Evolutionary conservation across 1,140 invertebrate species (phyloP).

Genomic region (Sminthurides bifidus): DNA sequence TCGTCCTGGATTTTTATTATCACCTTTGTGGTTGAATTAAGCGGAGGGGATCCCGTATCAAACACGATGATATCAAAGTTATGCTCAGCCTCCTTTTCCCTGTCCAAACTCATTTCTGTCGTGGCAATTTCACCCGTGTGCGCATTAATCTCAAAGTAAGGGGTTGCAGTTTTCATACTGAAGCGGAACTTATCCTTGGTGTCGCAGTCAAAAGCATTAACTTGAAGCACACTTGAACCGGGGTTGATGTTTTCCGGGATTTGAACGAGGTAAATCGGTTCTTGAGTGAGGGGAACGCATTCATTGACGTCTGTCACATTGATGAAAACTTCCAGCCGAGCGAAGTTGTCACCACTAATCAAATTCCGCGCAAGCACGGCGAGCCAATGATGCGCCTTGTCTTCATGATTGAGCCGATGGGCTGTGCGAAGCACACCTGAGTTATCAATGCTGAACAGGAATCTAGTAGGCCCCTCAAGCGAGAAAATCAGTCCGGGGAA

Average conservation of each 20-base stretch:
- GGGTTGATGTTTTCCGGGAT: conserved; percentile 43
- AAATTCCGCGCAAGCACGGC: conserved; percentile 25
- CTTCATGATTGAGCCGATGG: conserved; percentile 21
- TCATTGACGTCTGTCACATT: conserved; percentile 47
- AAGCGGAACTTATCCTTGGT: conserved; percentile 37
- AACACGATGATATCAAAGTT: conserved; percentile 50
- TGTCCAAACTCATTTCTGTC: conserved; percentile 64
- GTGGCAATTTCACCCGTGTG: conserved; percentile 79
- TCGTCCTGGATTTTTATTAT: conserved; percentile 53
- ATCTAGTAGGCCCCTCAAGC: conserved; percentile 22
- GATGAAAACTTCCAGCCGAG: conserved; percentile 40
- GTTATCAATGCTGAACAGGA: conserved; percentile 24
- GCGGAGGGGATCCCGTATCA: conserved; percentile 60
- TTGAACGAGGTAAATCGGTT: conserved; percentile 43
- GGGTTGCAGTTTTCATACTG: conserved; percentile 41
- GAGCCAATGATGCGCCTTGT: conserved; percentile 22
- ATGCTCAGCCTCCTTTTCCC: conserved; percentile 47
- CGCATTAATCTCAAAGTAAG: conserved; percentile 80
- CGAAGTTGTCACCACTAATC: conserved; percentile 11
- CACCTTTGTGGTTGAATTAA: conserved; percentile 71
- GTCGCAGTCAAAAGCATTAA: conserved; percentile 44
- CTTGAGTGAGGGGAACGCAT: conserved; percentile 42
- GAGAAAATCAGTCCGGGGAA: conserved; percentile 14
- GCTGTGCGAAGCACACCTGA: conserved; percentile 20
- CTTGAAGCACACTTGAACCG: conserved; percentile 40